Base-by-base conservation (phyloP, 2,113 vertebrate genomes). In the Pterocles gutturalis region DNA sequence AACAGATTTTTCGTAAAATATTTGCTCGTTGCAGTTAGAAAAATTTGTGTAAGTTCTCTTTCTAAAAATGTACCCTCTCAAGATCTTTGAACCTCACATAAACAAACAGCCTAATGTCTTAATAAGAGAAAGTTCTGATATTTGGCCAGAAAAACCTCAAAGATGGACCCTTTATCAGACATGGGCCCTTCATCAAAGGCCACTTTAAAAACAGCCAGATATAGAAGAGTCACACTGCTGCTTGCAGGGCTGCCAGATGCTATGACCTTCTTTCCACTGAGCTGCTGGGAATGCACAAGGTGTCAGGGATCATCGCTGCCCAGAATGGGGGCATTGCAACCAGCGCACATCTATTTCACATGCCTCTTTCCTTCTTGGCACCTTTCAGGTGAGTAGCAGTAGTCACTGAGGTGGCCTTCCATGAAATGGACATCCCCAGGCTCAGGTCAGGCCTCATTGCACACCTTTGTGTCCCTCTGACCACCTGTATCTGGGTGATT, bases 121-220 rank as follows among this genome's bases (percentile, higher is more conserved):
- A 65, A 34, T 45, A 66, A 61, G 45, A 85, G 17, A 57, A 58
- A 11, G 14, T 4, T 70, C 20, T 87, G 43, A 69, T 43, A 61
- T 71, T 79, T 57, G 43, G 41, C 55, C 28, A 70, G 64, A 81
- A 81, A 84, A 82, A 11, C 21, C 36, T 79, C 66, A 65, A 41
- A 80, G 75, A 60, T 36, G 24, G 28, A 66, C 20, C 16, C 21
- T 83, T 83, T 70, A 28, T 58, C 67, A 91, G 62, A 77, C 6
- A 55, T 9, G 7, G 24, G 3, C 38, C 29, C 49, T 67, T 80
- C 21, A 17, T 64, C 0, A 0, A 51, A 89, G 29, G 55, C 53
- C 25, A 28, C 15, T 77, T 81, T 58, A 58, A 73, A 91, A 80
- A 12, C 10, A 72, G 18, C 28, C 60, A 75, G 36, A 55, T 54